These are phyloP conservation scores for Phallusia fumigata DNA, from an alignment of 23 tunicate species.

Conservation along the genomic window DNA sequence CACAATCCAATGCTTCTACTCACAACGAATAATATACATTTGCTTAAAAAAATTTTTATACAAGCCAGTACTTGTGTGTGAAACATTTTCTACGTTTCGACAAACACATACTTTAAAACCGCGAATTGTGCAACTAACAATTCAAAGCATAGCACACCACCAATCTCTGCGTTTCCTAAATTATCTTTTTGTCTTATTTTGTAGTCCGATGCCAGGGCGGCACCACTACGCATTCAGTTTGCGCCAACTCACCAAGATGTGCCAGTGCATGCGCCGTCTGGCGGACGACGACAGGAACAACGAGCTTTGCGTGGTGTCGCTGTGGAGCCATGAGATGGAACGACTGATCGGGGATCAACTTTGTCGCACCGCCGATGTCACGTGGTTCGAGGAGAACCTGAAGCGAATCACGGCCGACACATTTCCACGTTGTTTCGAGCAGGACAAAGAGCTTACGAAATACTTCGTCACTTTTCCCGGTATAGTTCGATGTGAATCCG, in stretches of 20 bases:
- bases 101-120: too few relatives aligned
- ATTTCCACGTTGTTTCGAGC: conserved; percentile 31
- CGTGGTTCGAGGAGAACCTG: conserved; percentile 69
- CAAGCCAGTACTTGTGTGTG: too few relatives aligned
- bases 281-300: conserved; percentile 69
- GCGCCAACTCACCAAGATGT: conserved; percentile 82
- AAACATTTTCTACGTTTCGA: too few relatives aligned
- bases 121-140: too few relatives aligned
- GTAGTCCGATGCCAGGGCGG: conserved; percentile 90
- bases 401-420: conserved; percentile 44
- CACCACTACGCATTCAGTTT: conserved; percentile 82
- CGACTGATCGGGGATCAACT: conserved; percentile 77
- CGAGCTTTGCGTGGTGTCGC: conserved; percentile 64
- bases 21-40: too few relatives aligned
- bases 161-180: too few relatives aligned
- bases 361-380: conserved; percentile 69
- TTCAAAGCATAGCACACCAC: too few relatives aligned
- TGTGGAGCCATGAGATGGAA: conserved; percentile 92
- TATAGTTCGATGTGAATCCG: background rate
- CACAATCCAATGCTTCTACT: too few relatives aligned
- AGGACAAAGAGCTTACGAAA: conserved; percentile 13
- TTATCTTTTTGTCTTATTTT: too few relatives aligned
- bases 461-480: conserved; percentile 89
- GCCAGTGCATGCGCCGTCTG: conserved; percentile 78
- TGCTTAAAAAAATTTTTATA: too few relatives aligned